Conservation (phyloP, 2,113 vertebrate species). For the Dryoscopus gambensis region DNA sequence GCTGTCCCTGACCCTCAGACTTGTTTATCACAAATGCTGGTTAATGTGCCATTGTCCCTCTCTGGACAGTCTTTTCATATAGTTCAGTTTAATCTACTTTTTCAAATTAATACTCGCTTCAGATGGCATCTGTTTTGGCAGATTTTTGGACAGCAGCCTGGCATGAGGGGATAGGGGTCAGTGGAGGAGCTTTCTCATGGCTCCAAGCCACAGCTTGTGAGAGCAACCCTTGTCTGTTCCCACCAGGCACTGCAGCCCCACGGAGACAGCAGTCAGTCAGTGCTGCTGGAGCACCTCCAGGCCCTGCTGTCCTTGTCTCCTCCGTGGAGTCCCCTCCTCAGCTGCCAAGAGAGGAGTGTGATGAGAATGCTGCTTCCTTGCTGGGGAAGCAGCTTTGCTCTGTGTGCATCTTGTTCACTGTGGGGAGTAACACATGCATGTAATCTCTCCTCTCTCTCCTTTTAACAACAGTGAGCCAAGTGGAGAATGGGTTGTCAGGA, state of each 20-base stretch:
- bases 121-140: not conserved
- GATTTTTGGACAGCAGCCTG: not conserved
- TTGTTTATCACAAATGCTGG: not conserved
- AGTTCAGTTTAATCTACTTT: not conserved
- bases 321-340: not conserved
- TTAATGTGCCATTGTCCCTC: not conserved
- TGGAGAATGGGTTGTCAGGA: not conserved
- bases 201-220: not conserved
- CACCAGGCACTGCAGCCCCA: not conserved
- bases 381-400: not conserved
- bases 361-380: not conserved
- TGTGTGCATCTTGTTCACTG: too few species aligned
- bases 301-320: not conserved
- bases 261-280: not conserved
- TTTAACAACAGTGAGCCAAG: not conserved
- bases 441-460: not conserved
- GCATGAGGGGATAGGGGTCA: not conserved
- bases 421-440: not conserved
- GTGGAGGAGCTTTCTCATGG: not conserved
- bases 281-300: not conserved
- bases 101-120: not conserved
- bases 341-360: not conserved
- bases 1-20: not conserved
- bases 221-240: not conserved
- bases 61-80: not conserved